Conservation (phyloP, 2,113 vertebrate species). For the Pipra filicauda region DNA sequence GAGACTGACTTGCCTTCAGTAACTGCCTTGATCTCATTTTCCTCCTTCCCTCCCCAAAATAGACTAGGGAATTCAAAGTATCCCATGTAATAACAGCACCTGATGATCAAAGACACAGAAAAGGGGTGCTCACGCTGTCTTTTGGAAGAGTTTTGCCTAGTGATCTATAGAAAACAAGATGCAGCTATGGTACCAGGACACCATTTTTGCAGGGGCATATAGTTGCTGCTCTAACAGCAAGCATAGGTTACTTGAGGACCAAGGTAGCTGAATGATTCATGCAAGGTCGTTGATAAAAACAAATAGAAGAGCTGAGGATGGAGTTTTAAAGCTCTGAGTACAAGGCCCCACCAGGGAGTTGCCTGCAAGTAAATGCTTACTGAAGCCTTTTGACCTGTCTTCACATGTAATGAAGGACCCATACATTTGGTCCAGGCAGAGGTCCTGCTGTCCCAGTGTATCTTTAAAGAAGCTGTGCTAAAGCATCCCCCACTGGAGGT, state of each 20-base stretch:
- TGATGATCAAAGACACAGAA: conserved; percentile 19
- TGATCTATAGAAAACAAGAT: not conserved
- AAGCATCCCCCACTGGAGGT: not conserved
- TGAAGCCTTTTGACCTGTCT: not conserved
- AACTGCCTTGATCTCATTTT: conserved; percentile 44
- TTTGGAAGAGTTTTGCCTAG: not conserved
- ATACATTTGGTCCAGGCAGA: not conserved
- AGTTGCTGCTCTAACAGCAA: not conserved
- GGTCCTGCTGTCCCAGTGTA: not conserved
- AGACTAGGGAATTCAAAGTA: not conserved
- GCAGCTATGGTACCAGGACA: not conserved
- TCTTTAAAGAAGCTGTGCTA: not conserved
- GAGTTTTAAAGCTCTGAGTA: not conserved
- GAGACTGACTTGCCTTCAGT: not conserved
- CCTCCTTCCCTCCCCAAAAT: not conserved
- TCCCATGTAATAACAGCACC: not conserved
- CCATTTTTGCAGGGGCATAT: not conserved
- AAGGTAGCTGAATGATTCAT: not conserved
- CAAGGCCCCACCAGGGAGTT: not conserved
- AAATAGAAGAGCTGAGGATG: not conserved
- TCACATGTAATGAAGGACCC: not conserved
- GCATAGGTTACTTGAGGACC: not conserved
- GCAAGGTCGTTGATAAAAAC: not conserved
- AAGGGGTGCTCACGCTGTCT: not conserved
- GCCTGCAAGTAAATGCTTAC: not conserved